Evolutionary conservation across 2,113 vertebrate species (phyloP), one percentile per base, ranked within the genome.

Genomic region (Centropristis striata): DNA sequence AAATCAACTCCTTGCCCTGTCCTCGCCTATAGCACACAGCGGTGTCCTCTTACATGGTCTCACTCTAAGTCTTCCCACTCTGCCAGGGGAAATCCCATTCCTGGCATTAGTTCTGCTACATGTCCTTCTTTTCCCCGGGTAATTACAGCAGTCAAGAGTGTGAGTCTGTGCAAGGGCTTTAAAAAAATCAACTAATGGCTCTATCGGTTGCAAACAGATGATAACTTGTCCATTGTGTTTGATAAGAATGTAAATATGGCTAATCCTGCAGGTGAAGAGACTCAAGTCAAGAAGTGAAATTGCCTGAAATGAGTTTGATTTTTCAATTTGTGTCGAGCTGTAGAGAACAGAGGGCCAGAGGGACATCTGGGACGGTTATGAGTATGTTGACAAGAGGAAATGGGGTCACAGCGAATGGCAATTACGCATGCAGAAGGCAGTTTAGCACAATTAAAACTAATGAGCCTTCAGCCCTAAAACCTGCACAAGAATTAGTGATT

Each of bases 401-500:
- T 88, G 90, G 84, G 93, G 90, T 93, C 89, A 89, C 76, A 86
- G 83, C 59, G 15, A 92, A 87, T 74, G 87, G 86, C 86, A 92
- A 92, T 93, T 90, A 92, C 39, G 83, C 85, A 83, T 84, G 83
- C 90, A 91, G 82, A 85, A 84, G 86, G 82, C 73, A 88, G 88
- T 90, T 90, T 58, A 57, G 85, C 79, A 86, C 84, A 84, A 92
- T 94, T 91, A 95, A 93, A 94, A 91, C 87, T 91, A 95, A 93
- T 90, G 93, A 93, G 91, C 84, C 91, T 87, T 88, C 86, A 85
- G 84, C 79, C 83, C 75, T 81, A 84, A 91, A 86, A 91, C 83
- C 88, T 86, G 88, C 86, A 71, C 75, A 77, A 50, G 72, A 86
- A 81, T 83, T 74, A 73, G 85, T 86, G 86, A 92, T 93, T 94